These are phyloP conservation scores for Aselliscus stoliczkanus DNA, from an alignment of 2,797 vertebrate species.

Conservation along the genomic window DNA sequence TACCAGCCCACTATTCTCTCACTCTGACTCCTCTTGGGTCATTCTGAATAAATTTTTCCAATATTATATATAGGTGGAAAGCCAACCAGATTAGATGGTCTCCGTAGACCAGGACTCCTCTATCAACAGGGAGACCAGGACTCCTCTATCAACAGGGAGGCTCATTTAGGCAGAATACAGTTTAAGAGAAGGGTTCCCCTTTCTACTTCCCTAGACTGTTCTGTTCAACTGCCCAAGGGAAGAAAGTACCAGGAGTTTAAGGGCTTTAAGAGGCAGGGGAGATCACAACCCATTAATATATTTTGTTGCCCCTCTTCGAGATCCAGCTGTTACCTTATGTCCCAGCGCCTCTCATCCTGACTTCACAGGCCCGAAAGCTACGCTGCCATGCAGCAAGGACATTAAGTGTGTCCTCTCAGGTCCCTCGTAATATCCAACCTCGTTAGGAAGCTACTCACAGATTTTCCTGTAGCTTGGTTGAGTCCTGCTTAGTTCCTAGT, in stretches of 20 bases:
- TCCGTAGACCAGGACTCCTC: not conserved
- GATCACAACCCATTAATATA: not conserved
- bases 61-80: not conserved
- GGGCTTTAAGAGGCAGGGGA: not conserved
- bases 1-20: not conserved
- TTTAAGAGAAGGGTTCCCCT: not conserved
- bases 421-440: not conserved
- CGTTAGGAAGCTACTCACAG: slow-evolving; percentile 85
- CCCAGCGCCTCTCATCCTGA: not conserved
- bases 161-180: not conserved
- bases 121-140: not conserved
- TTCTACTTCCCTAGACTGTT: not conserved
- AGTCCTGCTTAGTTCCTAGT: slow-evolving; percentile 93
- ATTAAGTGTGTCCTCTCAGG: not conserved
- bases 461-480: slow-evolving; percentile 92
- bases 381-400: not conserved
- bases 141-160: not conserved
- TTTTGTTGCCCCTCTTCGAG: not conserved
- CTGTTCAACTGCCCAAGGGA: not conserved
- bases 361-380: not conserved
- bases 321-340: not conserved
- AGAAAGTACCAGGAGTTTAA: not conserved
- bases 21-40: not conserved
- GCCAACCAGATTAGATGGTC: not conserved
- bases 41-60: not conserved